These are phyloP conservation scores for Drosophila histrio DNA, from an alignment of 2,888 invertebrate genomes.

Conservation along the genomic window DNA sequence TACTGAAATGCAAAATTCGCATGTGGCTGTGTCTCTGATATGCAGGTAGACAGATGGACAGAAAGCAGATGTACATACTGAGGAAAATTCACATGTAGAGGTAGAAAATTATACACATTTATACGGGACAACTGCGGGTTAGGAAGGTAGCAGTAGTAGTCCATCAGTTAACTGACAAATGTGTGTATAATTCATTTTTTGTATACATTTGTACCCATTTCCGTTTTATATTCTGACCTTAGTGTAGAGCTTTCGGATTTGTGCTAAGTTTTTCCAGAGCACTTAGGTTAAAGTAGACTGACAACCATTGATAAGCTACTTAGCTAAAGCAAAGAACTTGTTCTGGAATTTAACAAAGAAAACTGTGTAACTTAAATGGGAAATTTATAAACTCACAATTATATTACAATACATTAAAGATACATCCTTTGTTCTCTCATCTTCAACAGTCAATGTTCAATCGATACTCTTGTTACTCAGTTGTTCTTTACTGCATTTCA, in stretches of 20 bases:
- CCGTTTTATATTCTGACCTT: not conserved
- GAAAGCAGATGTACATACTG: slow-evolving; percentile 1
- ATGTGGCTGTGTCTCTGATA: slow-evolving; percentile 38
- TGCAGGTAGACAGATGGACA: slow-evolving; percentile 21
- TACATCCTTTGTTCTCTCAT: too few relatives aligned
- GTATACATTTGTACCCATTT: not conserved
- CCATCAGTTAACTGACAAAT: slow-evolving; percentile 17
- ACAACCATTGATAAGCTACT: not conserved
- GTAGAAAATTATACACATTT: slow-evolving; percentile 26
- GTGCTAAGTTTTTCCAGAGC: not conserved
- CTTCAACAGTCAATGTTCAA: too few relatives aligned
- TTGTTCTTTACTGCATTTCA: not conserved
- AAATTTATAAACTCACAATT: too few relatives aligned
- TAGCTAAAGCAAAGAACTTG: not conserved
- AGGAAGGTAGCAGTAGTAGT: not conserved
- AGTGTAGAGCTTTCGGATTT: not conserved
- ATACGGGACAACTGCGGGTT: not conserved
- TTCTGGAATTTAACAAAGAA: not conserved
- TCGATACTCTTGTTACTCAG: too few relatives aligned
- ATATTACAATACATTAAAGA: too few relatives aligned
- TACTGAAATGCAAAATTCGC: slow-evolving; percentile 48
- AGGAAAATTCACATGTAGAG: slow-evolving; percentile 15
- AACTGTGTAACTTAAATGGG: too few relatives aligned
- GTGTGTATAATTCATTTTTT: slow-evolving; percentile 8
- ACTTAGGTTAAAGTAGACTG: not conserved